phyloP scores from a whole-genome alignment of 2,888 invertebrate species.

The Rotaria magnacalcarata region DNA sequence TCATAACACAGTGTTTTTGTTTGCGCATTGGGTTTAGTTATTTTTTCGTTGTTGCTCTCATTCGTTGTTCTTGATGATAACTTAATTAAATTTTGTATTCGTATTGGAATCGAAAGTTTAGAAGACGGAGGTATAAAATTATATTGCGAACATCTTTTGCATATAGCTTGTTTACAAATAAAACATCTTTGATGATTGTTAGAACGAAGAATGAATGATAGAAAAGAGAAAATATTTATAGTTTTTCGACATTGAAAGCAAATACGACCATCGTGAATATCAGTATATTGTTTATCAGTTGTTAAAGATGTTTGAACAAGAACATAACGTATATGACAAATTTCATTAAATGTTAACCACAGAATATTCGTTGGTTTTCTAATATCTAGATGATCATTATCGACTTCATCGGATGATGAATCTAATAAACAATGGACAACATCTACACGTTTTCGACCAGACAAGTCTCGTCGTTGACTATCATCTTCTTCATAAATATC shows the following conservation, averaged over 20 bases:
- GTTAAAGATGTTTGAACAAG: not conserved
- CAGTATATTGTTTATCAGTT: not conserved
- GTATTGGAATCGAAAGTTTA: not conserved
- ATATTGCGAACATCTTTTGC: not conserved
- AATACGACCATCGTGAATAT: not conserved
- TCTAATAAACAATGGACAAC: not conserved
- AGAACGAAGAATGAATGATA: not conserved
- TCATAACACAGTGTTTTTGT: not conserved
- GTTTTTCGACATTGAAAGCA: not conserved
- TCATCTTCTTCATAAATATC: constrained; percentile 9
- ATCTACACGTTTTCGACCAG: constrained; percentile 24
- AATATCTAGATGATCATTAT: not conserved
- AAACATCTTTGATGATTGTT: not conserved
- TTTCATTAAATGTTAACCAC: not conserved
- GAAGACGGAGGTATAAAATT: not conserved
- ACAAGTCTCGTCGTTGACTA: not conserved
- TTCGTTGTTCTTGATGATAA: not conserved
- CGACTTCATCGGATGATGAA: not conserved
- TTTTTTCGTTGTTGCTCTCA: not conserved
- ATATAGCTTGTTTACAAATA: not conserved
- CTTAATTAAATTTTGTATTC: not conserved
- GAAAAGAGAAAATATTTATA: not conserved
- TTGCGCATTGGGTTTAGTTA: not conserved
- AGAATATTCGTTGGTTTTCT: not conserved
- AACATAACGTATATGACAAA: constrained; percentile 8